These are phyloP conservation scores for Syrista parreyssii DNA, from an alignment of 2,888 invertebrate genomes.

Conservation along the genomic window DNA sequence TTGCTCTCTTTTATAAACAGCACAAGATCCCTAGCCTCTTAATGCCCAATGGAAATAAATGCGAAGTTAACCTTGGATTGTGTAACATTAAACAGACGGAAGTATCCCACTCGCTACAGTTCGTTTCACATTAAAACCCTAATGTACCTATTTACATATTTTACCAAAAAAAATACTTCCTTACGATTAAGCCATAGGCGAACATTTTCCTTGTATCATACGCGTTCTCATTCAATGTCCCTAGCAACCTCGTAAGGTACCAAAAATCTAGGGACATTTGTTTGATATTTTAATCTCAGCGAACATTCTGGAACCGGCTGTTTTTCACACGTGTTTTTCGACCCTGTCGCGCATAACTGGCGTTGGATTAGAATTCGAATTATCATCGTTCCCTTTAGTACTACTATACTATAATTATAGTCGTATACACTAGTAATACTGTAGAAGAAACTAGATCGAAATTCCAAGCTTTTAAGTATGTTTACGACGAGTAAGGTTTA, in stretches of 20 bases:
- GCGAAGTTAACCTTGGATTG: constrained; percentile 31
- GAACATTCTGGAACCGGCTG: background rate
- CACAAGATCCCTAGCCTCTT: constrained; percentile 8
- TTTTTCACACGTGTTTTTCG: background rate
- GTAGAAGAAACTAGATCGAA: background rate
- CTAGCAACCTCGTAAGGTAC: background rate
- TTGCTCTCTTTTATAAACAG: background rate
- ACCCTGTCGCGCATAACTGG: background rate
- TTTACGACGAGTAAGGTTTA: background rate
- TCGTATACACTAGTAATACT: background rate
- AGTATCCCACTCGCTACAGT: constrained; percentile 7
- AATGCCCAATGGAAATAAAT: constrained; percentile 27
- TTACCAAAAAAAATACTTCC: background rate
- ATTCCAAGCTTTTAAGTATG: constrained; percentile 1
- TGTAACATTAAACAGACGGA: constrained; percentile 30
- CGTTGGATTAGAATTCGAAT: background rate
- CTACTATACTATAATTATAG: background rate
- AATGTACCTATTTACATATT: background rate
- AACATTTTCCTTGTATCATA: background rate
- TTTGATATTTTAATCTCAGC: background rate
- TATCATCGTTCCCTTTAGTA: background rate
- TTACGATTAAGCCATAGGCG: background rate
- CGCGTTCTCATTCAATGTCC: background rate
- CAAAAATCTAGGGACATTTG: background rate
- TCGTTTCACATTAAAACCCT: background rate